Conservation (phyloP, 2,888 invertebrate species). For the Mythimna ferrago region DNA sequence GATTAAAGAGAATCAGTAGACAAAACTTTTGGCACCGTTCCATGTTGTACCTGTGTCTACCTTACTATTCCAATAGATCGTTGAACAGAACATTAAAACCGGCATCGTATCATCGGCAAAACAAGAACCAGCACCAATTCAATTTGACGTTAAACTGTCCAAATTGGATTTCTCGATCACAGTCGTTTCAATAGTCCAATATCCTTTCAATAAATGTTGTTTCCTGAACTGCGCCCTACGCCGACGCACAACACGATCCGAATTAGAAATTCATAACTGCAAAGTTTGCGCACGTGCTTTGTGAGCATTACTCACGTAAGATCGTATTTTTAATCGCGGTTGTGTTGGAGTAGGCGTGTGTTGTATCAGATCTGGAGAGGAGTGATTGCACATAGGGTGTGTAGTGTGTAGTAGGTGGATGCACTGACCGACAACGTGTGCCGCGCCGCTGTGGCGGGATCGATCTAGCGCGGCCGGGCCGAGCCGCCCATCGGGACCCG, state of each 20-base stretch:
- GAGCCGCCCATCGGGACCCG: conserved; percentile 75
- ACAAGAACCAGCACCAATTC: conserved; percentile 26
- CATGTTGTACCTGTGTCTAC: conserved; percentile 64
- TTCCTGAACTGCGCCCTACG: conserved; percentile 42
- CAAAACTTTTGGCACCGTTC: conserved; percentile 71
- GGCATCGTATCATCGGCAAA: conserved; percentile 18
- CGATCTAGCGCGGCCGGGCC: conserved; percentile 83
- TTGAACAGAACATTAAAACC: conserved; percentile 21
- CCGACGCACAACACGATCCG: conserved; percentile 44
- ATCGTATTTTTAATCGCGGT: conserved; percentile 58
- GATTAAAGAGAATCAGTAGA: conserved; percentile 73
- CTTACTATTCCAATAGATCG: conserved; percentile 31
- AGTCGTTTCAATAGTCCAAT: conserved; percentile 51
- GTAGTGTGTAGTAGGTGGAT: conserved; percentile 53
- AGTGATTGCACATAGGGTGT: conserved; percentile 56
- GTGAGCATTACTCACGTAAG: conserved; percentile 45
- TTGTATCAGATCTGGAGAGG: conserved; percentile 40
- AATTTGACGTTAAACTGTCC: conserved; percentile 20
- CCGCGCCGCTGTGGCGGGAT: conserved; percentile 80
- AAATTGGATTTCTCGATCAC: conserved; percentile 44
- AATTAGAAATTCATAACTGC: conserved; percentile 60
- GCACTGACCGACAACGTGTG: conserved; percentile 78
- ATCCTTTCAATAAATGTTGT: conserved; percentile 58
- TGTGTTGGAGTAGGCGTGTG: conserved; percentile 34
- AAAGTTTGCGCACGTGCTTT: conserved; percentile 45